phyloP scores from a whole-genome alignment of 1,140 invertebrate species.

The Lepidurus apus region DNA sequence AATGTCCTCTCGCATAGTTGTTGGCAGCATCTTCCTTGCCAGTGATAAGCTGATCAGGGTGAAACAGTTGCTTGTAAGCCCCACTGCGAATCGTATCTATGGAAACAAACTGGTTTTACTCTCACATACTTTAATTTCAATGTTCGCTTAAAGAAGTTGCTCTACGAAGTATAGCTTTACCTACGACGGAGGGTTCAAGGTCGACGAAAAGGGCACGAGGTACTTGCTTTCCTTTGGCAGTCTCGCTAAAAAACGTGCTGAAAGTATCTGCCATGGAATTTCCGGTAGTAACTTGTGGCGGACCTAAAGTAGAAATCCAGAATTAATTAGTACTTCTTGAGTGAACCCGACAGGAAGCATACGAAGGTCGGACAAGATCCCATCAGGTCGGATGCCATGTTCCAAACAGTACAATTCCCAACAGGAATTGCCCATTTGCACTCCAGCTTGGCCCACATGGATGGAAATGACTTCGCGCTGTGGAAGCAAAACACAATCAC shows the following conservation, averaged over 20 bases:
- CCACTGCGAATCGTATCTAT: slow-evolving; percentile 51
- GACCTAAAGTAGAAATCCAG: slow-evolving; percentile 22
- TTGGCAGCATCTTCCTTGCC: slow-evolving; percentile 75
- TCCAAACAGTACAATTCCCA: slow-evolving; percentile 61
- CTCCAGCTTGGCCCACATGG: slow-evolving; percentile 66
- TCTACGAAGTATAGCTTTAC: slow-evolving; percentile 39
- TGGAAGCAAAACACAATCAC: slow-evolving; percentile 29
- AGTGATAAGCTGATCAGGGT: slow-evolving; percentile 54
- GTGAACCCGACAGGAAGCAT: not conserved
- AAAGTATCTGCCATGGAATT: slow-evolving; percentile 40
- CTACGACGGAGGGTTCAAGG: slow-evolving; percentile 54
- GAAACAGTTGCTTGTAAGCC: slow-evolving; percentile 51
- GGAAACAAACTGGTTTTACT: not conserved
- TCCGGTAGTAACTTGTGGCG: slow-evolving; percentile 32
- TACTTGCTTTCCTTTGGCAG: slow-evolving; percentile 50
- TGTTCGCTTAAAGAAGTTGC: slow-evolving; percentile 1
- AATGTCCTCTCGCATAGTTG: slow-evolving; percentile 78
- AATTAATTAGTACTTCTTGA: slow-evolving; percentile 1
- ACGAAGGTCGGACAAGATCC: slow-evolving; percentile 32
- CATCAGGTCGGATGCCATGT: slow-evolving; percentile 39
- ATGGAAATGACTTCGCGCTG: slow-evolving; percentile 62
- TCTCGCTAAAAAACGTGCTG: slow-evolving; percentile 56
- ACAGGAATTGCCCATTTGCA: slow-evolving; percentile 74
- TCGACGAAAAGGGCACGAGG: slow-evolving; percentile 54
- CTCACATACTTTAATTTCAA: slow-evolving; percentile 2